Conservation (phyloP, 2,113 vertebrate species). For the Paracanthobrama guichenoti region DNA sequence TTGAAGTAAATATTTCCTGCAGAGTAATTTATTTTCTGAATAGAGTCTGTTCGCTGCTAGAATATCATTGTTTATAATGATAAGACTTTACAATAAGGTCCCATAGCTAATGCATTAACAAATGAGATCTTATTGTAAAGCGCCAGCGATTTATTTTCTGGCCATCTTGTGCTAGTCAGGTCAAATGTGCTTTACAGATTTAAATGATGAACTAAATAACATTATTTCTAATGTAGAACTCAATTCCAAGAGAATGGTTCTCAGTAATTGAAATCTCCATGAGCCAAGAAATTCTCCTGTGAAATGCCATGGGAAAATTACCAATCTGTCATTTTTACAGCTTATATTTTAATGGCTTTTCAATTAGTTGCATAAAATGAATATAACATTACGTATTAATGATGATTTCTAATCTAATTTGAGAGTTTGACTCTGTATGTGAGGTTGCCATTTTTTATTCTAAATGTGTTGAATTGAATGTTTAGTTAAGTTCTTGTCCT, state of each 20-base stretch:
- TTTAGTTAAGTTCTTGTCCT: neutral
- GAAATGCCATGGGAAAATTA: neutral
- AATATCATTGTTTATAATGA: neutral
- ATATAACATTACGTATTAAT: neutral
- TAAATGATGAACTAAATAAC: neutral
- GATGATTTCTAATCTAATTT: slow-evolving; percentile 14
- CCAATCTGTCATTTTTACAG: slow-evolving; percentile 12
- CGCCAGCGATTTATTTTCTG: too few species aligned
- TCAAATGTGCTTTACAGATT: neutral
- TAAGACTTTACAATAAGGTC: neutral
- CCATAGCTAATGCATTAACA: too few species aligned
- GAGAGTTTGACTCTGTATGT: neutral
- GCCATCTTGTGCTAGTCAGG: neutral
- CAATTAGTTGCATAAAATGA: slow-evolving; percentile 13
- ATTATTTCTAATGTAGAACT: neutral
- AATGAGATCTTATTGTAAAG: too few species aligned
- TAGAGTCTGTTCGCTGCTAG: neutral
- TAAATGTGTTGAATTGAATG: neutral
- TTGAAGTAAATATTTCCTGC: slow-evolving; percentile 16
- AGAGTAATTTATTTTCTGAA: neutral
- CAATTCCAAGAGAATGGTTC: neutral
- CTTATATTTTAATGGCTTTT: slow-evolving; percentile 5
- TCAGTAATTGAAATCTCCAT: neutral
- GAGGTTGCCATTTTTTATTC: neutral
- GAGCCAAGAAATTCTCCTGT: slow-evolving; percentile 11